Evolutionary conservation across 2,888 invertebrate species (phyloP).

Genomic region (Horisme vitalbata): DNA sequence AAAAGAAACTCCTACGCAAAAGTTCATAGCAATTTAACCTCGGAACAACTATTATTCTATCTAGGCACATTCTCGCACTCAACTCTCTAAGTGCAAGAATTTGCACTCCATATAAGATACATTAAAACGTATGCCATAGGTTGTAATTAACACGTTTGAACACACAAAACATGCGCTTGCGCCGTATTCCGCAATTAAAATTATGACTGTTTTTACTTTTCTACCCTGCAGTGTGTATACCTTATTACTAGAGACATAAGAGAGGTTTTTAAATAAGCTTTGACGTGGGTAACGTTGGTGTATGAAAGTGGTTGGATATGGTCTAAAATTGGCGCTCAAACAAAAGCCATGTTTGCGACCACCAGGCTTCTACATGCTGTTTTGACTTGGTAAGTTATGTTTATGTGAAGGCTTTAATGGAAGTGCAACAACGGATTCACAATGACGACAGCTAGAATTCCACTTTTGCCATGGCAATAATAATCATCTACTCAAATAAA

Average conservation of each 20-base stretch:
- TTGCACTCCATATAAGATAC: constrained; percentile 66
- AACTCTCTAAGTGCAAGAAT: constrained; percentile 48
- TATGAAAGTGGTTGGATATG: constrained; percentile 49
- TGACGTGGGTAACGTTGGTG: constrained; percentile 37
- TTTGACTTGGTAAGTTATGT: constrained; percentile 40
- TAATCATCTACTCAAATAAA: too few relatives aligned
- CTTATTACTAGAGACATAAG: constrained; percentile 33
- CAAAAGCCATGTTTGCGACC: constrained; percentile 75
- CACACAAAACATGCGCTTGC: constrained; percentile 56
- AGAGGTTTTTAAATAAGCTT: constrained; percentile 34
- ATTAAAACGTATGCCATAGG: constrained; percentile 57
- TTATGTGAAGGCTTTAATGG: constrained; percentile 18
- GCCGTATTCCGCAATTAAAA: constrained; percentile 70
- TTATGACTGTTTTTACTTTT: constrained; percentile 39
- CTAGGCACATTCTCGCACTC: constrained; percentile 18
- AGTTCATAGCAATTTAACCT: constrained; percentile 15
- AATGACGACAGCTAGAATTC: too few relatives aligned
- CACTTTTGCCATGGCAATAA: too few relatives aligned
- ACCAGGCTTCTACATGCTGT: constrained; percentile 71
- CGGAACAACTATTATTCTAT: constrained; percentile 8
- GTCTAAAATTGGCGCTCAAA: constrained; percentile 73
- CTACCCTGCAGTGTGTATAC: constrained; percentile 1
- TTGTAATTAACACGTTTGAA: constrained; percentile 70
- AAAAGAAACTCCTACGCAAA: constrained; percentile 11
- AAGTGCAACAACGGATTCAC: constrained; percentile 17